Conservation (phyloP, 92 coral and sea anemone genomes). For the Actinostola sp. region DNA sequence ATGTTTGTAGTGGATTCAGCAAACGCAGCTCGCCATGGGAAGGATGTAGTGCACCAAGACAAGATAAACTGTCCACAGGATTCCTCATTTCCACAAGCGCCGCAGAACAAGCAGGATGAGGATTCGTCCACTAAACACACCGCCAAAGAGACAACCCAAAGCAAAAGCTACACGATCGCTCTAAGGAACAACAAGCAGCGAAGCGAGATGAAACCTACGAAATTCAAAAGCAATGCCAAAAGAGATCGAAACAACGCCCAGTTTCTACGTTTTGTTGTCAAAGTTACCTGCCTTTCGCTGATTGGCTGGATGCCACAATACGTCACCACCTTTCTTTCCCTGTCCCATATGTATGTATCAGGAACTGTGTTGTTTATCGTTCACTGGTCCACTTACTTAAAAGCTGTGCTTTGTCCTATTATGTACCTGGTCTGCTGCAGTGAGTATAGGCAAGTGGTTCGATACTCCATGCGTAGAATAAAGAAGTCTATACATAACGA, state of each 20-base stretch:
- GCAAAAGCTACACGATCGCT: constrained; percentile 2
- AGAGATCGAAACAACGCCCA: constrained; percentile 16
- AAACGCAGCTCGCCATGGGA: no score
- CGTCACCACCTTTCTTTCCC: background rate
- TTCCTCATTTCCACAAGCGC: no score
- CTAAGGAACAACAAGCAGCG: background rate
- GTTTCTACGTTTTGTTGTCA: background rate
- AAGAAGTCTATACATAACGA: no score
- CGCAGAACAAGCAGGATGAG: background rate
- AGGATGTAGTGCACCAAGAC: no score
- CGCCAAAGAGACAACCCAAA: background rate
- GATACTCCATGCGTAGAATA: background rate
- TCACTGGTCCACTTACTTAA: constrained; percentile 9
- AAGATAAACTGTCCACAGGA: no score
- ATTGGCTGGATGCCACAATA: constrained; percentile 32
- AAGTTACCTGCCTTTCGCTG: constrained; percentile 14
- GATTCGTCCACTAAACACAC: background rate
- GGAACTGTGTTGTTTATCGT: background rate
- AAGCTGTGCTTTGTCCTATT: constrained; percentile 23
- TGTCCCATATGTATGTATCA: background rate
- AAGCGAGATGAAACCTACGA: background rate
- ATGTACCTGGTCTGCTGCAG: constrained; percentile 9
- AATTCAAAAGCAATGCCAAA: constrained; percentile 6
- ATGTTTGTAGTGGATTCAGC: background rate
- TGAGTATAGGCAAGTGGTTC: constrained; percentile 11